These are phyloP conservation scores for Tachina fera DNA, from an alignment of 2,888 invertebrate genomes.

Conservation along the genomic window DNA sequence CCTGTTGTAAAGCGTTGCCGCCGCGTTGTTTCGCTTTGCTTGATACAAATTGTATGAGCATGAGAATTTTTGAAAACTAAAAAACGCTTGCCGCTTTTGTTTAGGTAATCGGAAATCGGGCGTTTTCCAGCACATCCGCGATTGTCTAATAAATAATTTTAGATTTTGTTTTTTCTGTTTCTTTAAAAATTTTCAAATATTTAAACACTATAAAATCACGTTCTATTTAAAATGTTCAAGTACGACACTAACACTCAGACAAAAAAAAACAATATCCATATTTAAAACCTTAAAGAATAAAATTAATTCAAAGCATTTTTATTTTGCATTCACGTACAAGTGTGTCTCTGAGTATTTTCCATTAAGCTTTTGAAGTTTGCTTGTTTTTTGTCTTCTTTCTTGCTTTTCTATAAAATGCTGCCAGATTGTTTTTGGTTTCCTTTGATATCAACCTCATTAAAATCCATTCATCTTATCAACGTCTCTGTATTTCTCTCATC, in stretches of 20 bases:
- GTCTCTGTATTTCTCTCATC: constrained; percentile 26
- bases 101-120: too few species aligned
- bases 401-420: constrained; percentile 39
- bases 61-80: too few species aligned
- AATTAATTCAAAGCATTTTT: constrained; percentile 22
- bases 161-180: not conserved
- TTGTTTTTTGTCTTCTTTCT: constrained; percentile 6
- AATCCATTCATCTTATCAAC: constrained; percentile 64
- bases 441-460: constrained; percentile 65
- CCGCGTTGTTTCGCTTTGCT: too few species aligned
- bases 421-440: constrained; percentile 54
- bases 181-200: not conserved
- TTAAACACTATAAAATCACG: not conserved
- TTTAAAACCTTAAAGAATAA: constrained; percentile 18
- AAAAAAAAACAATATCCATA: constrained; percentile 20
- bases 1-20: too few species aligned
- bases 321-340: constrained; percentile 7
- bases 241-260: constrained; percentile 5
- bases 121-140: too few species aligned
- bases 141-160: too few species aligned
- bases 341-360: constrained; percentile 28
- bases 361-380: constrained; percentile 51
- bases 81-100: too few species aligned
- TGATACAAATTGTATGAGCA: too few species aligned
- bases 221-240: not conserved